A percentile compares a stretch with the other conserved stretches of the same genome.
Evolutionary conservation across 2,888 invertebrate genomes (phyloP).

Genomic region (Pharmacophagus antenor): DNA sequence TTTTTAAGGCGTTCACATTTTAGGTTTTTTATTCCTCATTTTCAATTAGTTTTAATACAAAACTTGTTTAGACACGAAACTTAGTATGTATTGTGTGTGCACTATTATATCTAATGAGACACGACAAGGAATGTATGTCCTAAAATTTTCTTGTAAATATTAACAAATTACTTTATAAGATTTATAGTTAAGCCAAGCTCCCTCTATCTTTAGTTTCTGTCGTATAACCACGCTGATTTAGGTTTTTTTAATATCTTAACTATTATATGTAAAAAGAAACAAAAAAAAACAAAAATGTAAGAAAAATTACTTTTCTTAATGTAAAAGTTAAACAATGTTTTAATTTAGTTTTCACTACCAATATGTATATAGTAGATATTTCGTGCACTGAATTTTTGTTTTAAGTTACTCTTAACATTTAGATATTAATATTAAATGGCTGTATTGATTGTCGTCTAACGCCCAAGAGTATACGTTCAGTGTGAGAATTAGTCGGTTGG

Average conservation of each 20-base stretch:
- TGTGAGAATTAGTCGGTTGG: slow-evolving; percentile 52
- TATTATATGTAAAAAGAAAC: slow-evolving; percentile 52
- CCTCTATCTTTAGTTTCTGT: slow-evolving; percentile 61
- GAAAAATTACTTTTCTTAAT: slow-evolving; percentile 50
- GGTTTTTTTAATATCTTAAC: slow-evolving; percentile 34
- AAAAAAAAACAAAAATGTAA: slow-evolving; percentile 54
- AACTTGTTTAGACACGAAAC: slow-evolving; percentile 56
- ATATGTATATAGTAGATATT: slow-evolving; percentile 71
- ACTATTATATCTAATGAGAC: slow-evolving; percentile 46
- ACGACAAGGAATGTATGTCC: slow-evolving; percentile 35
- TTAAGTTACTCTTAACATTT: slow-evolving; percentile 63
- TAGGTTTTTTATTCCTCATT: slow-evolving; percentile 34
- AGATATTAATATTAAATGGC: slow-evolving; percentile 65
- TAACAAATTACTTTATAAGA: slow-evolving; percentile 47
- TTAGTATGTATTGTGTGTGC: slow-evolving; percentile 47
- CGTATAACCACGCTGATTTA: slow-evolving; percentile 49
- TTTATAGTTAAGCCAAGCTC: slow-evolving; percentile 48
- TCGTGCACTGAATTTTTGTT: slow-evolving; percentile 73
- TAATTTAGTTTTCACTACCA: slow-evolving; percentile 53
- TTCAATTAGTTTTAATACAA: slow-evolving; percentile 35
- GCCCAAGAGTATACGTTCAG: slow-evolving; percentile 55
- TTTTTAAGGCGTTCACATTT: slow-evolving; percentile 42
- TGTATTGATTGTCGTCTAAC: slow-evolving; percentile 59
- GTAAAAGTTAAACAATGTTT: slow-evolving; percentile 51
- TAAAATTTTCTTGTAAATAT: slow-evolving; percentile 57